These are phyloP conservation scores for Stramonita haemastoma DNA, from an alignment of 2,888 invertebrate species.

Conservation along the genomic window DNA sequence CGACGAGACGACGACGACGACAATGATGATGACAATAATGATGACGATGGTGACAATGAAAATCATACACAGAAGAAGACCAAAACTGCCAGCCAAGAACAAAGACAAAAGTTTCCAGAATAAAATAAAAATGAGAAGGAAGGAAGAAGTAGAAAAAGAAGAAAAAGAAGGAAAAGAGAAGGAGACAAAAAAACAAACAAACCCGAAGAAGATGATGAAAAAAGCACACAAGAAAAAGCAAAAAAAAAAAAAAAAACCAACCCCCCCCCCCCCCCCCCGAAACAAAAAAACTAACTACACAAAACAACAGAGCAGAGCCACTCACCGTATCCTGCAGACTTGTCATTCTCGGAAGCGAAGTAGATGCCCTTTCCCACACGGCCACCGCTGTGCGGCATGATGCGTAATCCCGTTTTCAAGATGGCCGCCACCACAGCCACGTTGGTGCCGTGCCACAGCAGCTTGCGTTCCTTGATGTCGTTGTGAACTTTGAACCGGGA, in stretches of 20 bases:
- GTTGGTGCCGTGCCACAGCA: conserved; percentile 79
- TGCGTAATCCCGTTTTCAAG: conserved; percentile 78
- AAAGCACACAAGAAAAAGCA: no score
- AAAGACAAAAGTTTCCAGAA: background rate
- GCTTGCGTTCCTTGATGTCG: conserved; percentile 73
- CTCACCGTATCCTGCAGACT: conserved; percentile 78
- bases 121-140: no score
- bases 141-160: no score
- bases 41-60: background rate
- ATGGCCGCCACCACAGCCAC: conserved; percentile 79
- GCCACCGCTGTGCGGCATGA: conserved; percentile 79
- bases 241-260: no score
- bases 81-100: background rate
- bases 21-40: background rate
- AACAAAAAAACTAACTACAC: no score
- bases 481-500: conserved; percentile 71
- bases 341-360: conserved; percentile 78
- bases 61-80: background rate
- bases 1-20: background rate
- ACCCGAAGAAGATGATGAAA: no score
- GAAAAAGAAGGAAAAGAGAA: no score
- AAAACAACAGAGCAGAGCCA: background rate
- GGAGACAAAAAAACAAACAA: no score
- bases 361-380: conserved; percentile 78
- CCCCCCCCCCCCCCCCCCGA: no score